Evolutionary conservation across 2,113 vertebrate species (phyloP), one percentile per base, ranked within the genome.

Genomic region (Cebus imitator): DNA sequence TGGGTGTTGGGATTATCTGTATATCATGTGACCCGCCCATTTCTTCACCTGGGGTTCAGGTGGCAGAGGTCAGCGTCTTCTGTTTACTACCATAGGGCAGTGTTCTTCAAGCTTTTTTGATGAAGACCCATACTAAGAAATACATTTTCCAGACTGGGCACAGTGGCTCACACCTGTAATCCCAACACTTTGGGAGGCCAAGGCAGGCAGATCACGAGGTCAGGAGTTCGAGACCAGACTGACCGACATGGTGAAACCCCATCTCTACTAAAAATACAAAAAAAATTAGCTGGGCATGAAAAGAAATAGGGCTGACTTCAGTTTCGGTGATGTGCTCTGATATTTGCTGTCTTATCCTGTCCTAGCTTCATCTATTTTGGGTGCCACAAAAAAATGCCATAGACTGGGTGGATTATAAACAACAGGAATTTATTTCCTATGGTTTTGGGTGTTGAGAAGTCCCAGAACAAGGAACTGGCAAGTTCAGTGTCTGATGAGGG

Each of bases 1-100:
- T 20, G 48, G 58, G 11, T 30, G 58, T 64, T 64, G 73, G 73
- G 32, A 14, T 83, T 4, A 21, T 55, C 30, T 30, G 35, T 58
- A 17, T 4, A 1, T 20, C 55, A 7, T 0, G 18, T n/a, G 27
- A 7, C 35, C 32, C 4, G 52, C 43, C 55, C 0, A 5, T 23
- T 8, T 18, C 10, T 0, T 9, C 0, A 1, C 3, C 35, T 4
- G 12, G 57, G 64, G 35, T 90, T 30, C 40, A 25, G 81, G 48
- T 21, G 16, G 14, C 7, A 0, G 4, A 61, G 61, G 6, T 43
- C 27, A 37, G 61, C 55, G 8, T 1, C 11, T 25, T 43, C 18
- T n/a, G 2, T 6, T 52, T 55, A 16, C 25, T n/a, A n/a, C n/a
- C n/a, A 64, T 35, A 30, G 0, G 1, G 5, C 64, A 0, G 18